Evolutionary conservation across 2,888 invertebrate genomes (phyloP).

Genomic region (Lithophane leautieri): DNA sequence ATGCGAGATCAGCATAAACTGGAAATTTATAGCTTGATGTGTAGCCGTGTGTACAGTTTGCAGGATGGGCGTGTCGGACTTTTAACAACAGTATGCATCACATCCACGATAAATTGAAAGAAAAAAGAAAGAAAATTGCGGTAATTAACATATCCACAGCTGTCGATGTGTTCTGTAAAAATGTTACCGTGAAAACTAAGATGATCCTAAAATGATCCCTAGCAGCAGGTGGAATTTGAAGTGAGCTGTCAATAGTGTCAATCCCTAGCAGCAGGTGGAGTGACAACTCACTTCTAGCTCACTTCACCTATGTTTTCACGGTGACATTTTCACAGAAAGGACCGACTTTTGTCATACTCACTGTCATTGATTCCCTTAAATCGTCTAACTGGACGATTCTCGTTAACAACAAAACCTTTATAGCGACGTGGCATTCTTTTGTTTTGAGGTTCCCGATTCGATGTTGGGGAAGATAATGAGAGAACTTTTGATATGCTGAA

Average conservation of each 20-base stretch:
- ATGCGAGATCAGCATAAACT: no score
- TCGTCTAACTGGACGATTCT: conserved; percentile 64
- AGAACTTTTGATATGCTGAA: conserved; percentile 75
- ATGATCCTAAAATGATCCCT: no score
- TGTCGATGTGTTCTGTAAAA: neutral
- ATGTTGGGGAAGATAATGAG: conserved; percentile 63
- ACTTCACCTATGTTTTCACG: neutral
- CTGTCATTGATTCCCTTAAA: conserved; percentile 74
- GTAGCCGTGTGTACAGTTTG: conserved; percentile 14
- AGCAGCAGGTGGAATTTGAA: neutral
- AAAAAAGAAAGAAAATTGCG: neutral
- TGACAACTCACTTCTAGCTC: neutral
- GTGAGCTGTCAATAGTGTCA: neutral
- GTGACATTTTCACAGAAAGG: neutral
- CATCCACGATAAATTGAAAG: neutral
- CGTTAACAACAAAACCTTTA: conserved; percentile 73
- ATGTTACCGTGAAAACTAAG: neutral
- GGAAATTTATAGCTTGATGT: no score
- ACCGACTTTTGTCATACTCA: conserved; percentile 63
- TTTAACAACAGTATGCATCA: conserved; percentile 9
- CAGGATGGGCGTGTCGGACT: neutral
- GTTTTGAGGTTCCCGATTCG: conserved; percentile 53
- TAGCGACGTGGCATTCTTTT: conserved; percentile 64
- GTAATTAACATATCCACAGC: neutral
- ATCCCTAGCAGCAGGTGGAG: neutral